These are phyloP conservation scores for Eucriotettix oculatus DNA, from an alignment of 2,888 invertebrate species.

Conservation along the genomic window DNA sequence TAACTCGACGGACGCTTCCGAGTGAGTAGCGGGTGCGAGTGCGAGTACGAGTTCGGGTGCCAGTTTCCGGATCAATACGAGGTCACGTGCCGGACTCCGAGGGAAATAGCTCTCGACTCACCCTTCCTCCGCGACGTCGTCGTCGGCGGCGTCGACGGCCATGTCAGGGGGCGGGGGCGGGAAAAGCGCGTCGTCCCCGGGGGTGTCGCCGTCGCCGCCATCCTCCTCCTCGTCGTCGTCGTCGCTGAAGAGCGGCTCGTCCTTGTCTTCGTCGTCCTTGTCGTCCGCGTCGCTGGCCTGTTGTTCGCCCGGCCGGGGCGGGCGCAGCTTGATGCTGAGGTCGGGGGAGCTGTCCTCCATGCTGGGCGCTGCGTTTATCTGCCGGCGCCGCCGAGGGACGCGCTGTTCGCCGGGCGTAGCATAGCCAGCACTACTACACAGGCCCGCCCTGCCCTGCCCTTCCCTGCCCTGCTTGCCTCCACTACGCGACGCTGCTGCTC, in stretches of 20 bases:
- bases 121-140: not conserved
- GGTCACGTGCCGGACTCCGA: too few species aligned
- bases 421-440: not conserved
- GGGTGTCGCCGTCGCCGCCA: slow-evolving; percentile 22
- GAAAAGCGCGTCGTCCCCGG: slow-evolving; percentile 20
- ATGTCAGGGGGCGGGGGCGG: slow-evolving; percentile 20
- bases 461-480: not conserved
- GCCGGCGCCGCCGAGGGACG: not conserved
- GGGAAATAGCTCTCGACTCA: too few species aligned
- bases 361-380: not conserved
- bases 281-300: not conserved
- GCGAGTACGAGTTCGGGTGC: too few species aligned
- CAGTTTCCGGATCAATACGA: too few species aligned
- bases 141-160: not conserved
- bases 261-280: not conserved
- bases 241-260: slow-evolving; percentile 58
- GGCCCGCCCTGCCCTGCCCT: not conserved
- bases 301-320: not conserved
- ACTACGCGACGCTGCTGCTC: not conserved
- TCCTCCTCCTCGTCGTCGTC: slow-evolving; percentile 67
- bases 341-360: slow-evolving; percentile 71
- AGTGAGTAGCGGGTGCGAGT: too few species aligned
- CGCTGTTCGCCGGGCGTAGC: not conserved
- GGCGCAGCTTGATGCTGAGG: slow-evolving; percentile 65
- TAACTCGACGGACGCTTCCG: too few species aligned